Base-by-base conservation (phyloP, 2,888 invertebrate genomes). In the Pollenia angustigena region DNA sequence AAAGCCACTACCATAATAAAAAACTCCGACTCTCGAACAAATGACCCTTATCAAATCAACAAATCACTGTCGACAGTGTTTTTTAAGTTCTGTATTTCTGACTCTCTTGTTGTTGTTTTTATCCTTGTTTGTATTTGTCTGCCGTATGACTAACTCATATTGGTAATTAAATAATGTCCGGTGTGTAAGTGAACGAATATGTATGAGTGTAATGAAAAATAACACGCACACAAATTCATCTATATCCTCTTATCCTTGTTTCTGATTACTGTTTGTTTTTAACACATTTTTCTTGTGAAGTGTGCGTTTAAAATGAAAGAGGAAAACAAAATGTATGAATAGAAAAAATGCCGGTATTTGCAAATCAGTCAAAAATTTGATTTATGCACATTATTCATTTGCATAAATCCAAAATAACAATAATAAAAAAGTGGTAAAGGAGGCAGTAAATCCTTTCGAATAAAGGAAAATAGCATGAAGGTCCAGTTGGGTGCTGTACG, bases 91-190 rank as follows among this genome's bases (percentile, higher is more conserved):
- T 46, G 68, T 60, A n/a, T 60, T 60, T 18, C 42, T 75, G 16
- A 44, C 69, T 56, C 12, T 52, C 9, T 11, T 56, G 12, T 7
- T 8, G 78, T 81, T 71, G 12, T 74, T 79, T 44, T 80, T 64
- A 58, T 68, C 50, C 62, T 72, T 82, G 75, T 76, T 81, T 64
- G 12, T 68, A 7, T 66, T 56, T 84, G 81, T 58, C 76, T 86
- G 85, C 79, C 74, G 74, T 71, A 71, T 81, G 84, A 18, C 66
- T 46, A 81, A 87, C 83, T 87, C 89, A 89, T 88, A 88, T 88
- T 88, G 88, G 87, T 88, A 89, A 89, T 89, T 88, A 89, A 88
- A 88, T 88, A 84, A 81, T 74, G 74, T 84, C 87, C 87, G 87
- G 87, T 84, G 69, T 54, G 40, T 66, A 40, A 66, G 50, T 42